Evolutionary conservation across 2,797 vertebrate species (phyloP).

Genomic region (Leucoraja ocellata): DNA sequence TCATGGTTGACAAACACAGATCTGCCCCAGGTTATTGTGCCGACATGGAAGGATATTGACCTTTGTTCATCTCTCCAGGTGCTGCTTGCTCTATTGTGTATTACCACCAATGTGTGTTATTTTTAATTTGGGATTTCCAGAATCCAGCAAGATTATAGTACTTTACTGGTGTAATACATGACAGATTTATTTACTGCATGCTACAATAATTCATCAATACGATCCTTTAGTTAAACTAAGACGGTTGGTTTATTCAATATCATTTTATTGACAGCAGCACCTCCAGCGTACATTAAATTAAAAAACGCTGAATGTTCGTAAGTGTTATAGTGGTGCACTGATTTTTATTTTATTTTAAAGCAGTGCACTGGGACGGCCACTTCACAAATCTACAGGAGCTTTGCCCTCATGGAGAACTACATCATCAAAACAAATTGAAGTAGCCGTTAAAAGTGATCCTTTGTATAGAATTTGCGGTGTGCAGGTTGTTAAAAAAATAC

Average conservation of each 20-base stretch:
- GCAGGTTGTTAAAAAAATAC: neutral
- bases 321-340: neutral
- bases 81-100: too few relatives aligned
- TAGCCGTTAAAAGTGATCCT: neutral
- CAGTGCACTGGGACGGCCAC: neutral
- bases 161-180: too few relatives aligned
- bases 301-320: neutral
- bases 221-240: neutral
- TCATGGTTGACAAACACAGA: neutral
- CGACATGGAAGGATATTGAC: too few relatives aligned
- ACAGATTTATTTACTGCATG: neutral
- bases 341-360: constrained; percentile 12
- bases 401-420: neutral
- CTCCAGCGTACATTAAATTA: neutral
- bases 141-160: too few relatives aligned
- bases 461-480: neutral
- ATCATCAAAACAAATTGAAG: neutral
- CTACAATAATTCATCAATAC: neutral
- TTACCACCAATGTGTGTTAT: too few relatives aligned
- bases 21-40: neutral
- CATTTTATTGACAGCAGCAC: neutral
- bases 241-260: neutral
- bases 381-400: neutral
- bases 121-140: too few relatives aligned
- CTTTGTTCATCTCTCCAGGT: too few relatives aligned